A percentile compares a stretch with the other conserved stretches of the same genome.
phyloP scores from a whole-genome alignment of 1,140 invertebrate species.

The Drosophila pallidifrons region DNA sequence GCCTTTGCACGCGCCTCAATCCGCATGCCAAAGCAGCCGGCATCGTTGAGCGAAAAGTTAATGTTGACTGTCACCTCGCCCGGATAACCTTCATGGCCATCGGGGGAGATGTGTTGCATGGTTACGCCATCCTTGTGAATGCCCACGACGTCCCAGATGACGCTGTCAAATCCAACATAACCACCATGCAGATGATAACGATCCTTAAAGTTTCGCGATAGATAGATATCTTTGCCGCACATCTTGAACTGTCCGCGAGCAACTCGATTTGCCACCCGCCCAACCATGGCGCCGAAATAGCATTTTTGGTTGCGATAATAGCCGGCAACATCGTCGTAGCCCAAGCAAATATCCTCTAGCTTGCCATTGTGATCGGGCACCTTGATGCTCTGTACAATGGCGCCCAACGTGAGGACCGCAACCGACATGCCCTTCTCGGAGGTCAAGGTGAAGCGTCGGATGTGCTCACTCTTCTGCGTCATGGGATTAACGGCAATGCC shows the following conservation, averaged over 20 bases:
- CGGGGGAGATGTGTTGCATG: constrained; percentile 90
- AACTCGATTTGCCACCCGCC: constrained; percentile 94
- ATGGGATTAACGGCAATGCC: constrained; percentile 77
- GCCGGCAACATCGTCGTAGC: constrained; percentile 91
- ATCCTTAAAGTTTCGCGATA: constrained; percentile 90
- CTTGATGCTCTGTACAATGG: constrained; percentile 90
- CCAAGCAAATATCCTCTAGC: constrained; percentile 90
- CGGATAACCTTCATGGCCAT: constrained; percentile 95
- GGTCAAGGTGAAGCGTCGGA: constrained; percentile 87
- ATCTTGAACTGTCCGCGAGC: constrained; percentile 89
- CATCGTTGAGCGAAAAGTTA: constrained; percentile 89
- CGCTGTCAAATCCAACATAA: constrained; percentile 93
- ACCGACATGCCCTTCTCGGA: constrained; percentile 86
- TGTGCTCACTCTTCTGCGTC: constrained; percentile 78
- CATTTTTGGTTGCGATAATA: constrained; percentile 86
- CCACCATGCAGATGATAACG: constrained; percentile 94
- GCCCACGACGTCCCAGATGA: constrained; percentile 87
- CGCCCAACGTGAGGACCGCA: constrained; percentile 90
- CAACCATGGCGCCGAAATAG: constrained; percentile 95
- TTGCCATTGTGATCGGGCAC: constrained; percentile 90
- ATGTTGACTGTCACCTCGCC: constrained; percentile 90
- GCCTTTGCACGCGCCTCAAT: constrained; percentile 91
- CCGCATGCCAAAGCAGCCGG: constrained; percentile 90
- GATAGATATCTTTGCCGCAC: constrained; percentile 87
- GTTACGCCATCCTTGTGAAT: constrained; percentile 82